Evolutionary conservation across 2,797 vertebrate species (phyloP).

Genomic region (Falco novaeseelandiae): DNA sequence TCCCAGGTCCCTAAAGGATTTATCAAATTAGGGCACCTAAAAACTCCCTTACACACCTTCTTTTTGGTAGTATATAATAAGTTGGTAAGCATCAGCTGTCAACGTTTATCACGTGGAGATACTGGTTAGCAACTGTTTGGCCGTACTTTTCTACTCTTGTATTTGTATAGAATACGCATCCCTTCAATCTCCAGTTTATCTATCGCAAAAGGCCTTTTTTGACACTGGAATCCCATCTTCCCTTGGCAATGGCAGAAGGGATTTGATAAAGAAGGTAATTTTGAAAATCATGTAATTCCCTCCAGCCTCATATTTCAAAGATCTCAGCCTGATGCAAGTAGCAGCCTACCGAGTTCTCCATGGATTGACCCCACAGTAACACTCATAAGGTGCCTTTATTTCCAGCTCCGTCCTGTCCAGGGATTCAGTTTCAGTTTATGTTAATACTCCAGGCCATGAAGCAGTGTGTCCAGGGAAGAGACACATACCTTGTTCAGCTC

Average conservation of each 20-base stretch:
- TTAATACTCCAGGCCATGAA: neutral
- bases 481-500: neutral
- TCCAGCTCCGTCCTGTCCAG: neutral
- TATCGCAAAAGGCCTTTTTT: neutral
- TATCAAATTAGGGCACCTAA: neutral
- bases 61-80: neutral
- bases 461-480: neutral
- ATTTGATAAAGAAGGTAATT: neutral
- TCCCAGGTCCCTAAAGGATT: neutral
- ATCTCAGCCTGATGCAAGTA: neutral
- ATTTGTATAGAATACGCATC: neutral
- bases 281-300: neutral
- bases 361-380: neutral
- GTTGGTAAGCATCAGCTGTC: neutral
- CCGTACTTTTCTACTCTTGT: neutral
- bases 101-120: neutral
- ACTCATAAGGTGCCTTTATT: neutral
- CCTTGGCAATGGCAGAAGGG: neutral
- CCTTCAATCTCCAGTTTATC: neutral
- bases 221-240: neutral
- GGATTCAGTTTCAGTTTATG: neutral
- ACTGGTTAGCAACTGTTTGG: neutral
- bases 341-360: neutral
- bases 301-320: neutral
- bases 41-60: neutral